Evolutionary conservation across 1,140 invertebrate genomes (phyloP).

Genomic region (Brachionus angularis): DNA sequence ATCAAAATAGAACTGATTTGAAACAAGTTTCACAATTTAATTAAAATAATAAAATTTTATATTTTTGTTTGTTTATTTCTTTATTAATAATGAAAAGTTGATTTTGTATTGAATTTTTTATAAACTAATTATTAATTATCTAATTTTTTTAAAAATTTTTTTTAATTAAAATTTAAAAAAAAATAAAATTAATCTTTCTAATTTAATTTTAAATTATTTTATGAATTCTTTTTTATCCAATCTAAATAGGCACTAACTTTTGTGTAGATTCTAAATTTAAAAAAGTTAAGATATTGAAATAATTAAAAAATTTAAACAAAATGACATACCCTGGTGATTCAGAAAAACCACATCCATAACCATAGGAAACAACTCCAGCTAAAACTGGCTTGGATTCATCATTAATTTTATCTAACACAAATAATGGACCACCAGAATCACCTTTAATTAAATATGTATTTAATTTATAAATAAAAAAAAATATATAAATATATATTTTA

Average conservation of each 20-base stretch:
- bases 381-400: background rate
- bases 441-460: too few relatives aligned
- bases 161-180: background rate
- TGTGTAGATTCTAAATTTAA: constrained; percentile 15
- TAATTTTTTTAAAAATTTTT: background rate
- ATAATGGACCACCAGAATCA: constrained; percentile 62
- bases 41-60: too few relatives aligned
- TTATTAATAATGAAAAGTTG: too few relatives aligned
- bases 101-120: too few relatives aligned
- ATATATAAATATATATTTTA: too few relatives aligned
- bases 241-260: background rate
- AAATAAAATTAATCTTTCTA: too few relatives aligned
- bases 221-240: constrained; percentile 8
- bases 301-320: background rate
- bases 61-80: too few relatives aligned
- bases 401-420: background rate
- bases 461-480: too few relatives aligned
- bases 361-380: constrained; percentile 6
- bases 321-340: background rate
- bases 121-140: too few relatives aligned
- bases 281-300: background rate
- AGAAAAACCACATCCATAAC: background rate
- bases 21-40: too few relatives aligned
- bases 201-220: too few relatives aligned
- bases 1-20: too few relatives aligned